Evolutionary conservation across 2,113 vertebrate species (phyloP).

Genomic region (Phyllostomus discolor): DNA sequence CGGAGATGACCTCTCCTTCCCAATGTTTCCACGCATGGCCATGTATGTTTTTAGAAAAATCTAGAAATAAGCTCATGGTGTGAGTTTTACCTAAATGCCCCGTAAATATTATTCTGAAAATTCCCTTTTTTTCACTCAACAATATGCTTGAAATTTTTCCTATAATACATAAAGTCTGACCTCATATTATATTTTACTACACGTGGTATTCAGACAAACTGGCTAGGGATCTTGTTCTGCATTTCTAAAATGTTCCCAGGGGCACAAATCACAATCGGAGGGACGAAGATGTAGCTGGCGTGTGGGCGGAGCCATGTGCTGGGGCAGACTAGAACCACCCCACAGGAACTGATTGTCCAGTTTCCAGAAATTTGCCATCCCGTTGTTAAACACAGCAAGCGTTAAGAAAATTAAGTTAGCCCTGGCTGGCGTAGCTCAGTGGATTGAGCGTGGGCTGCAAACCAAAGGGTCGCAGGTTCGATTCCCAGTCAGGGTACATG

Average conservation of each 20-base stretch:
- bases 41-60: not conserved
- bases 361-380: not conserved
- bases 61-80: not conserved
- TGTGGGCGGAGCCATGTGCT: not conserved
- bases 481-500: too few species aligned
- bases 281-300: not conserved
- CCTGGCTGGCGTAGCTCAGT: too few species aligned
- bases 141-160: not conserved
- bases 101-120: slow-evolving; percentile 5
- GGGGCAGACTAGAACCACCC: not conserved
- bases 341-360: not conserved
- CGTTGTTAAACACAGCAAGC: not conserved
- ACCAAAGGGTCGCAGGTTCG: too few species aligned
- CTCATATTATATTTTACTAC: not conserved
- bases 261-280: not conserved
- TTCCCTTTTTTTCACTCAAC: not conserved
- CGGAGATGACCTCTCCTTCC: not conserved
- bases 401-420: not conserved
- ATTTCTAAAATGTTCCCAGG: not conserved
- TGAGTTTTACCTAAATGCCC: not conserved
- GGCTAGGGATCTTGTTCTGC: not conserved
- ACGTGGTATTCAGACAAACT: not conserved
- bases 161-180: not conserved
- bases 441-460: too few species aligned
- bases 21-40: not conserved